Evolutionary conservation across 1,140 invertebrate species (phyloP), one percentile per base, ranked within the genome.

Genomic region (Mycetomoellerius zeteki): DNA sequence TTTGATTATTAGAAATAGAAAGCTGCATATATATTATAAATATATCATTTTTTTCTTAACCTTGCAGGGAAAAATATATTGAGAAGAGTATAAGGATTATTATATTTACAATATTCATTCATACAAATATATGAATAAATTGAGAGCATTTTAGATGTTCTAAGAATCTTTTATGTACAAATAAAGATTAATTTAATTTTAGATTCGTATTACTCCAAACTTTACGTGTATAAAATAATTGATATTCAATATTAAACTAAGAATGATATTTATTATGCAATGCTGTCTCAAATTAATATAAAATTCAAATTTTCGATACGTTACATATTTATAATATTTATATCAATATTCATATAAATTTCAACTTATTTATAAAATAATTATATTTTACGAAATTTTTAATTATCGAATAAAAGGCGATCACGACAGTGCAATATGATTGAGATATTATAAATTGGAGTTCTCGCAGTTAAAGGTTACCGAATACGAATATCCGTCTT

Each of bases 401-500:
- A 33, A 43, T 43, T 60, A 1, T 37, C 10, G 6, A 54, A 75
- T 14, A 75, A 56, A 27, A 69, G 8, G 21, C 3, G 2, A 33
- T 7, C 6, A 1, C 6, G 6, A 7, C 24, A 52, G 14, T 30
- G 33, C 21, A 24, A 43, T 12, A 43, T 27, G 14, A 14, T 24
- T 5, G 10, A 69, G 14, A 54, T 10, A 21, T 73, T 10, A 37
- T 43, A 47, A 73, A 43, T 12, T 30, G 37, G 37, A 27, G 14
- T 37, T 64, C 7, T 80, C 14, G n/a, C 14, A 7, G 33, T 71
- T 19, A 21, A 21, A 67, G 24, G 24, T 27, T 73, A 62, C 27
- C 54, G 14, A 73, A 60, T 43, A 47, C 21, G 54, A 75, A 73
- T 50, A 73, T 73, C 54, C 67, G 67, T 60, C 69, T 37, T 69